Conservation (phyloP, 2,113 vertebrate genomes). For the Arenaria interpres region DNA sequence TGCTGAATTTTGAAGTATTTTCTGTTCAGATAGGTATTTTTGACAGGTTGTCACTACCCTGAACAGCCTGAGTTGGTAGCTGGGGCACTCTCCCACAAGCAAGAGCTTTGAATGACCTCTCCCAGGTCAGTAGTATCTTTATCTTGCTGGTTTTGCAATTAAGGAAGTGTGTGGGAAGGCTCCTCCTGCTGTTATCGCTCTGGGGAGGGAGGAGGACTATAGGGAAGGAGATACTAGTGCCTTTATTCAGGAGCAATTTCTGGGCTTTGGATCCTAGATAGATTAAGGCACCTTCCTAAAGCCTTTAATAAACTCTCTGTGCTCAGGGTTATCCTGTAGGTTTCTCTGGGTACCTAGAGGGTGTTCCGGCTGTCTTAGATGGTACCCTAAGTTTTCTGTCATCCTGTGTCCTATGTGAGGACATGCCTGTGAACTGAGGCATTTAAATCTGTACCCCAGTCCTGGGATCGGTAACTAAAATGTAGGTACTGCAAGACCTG, state of each 20-base stretch:
- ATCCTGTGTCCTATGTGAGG: background rate
- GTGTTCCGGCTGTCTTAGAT: background rate
- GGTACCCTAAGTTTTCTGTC: background rate
- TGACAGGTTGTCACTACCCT: background rate
- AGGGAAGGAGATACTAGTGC: background rate
- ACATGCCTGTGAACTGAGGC: background rate
- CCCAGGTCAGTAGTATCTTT: background rate
- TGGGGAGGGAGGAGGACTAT: background rate
- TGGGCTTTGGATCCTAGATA: background rate
- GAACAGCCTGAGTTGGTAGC: background rate
- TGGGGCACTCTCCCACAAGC: background rate
- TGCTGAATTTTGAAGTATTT: background rate
- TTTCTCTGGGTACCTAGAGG: background rate
- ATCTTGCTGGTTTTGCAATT: background rate
- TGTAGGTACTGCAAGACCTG: background rate
- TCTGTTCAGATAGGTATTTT: background rate
- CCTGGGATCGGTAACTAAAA: background rate
- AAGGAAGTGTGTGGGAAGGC: background rate
- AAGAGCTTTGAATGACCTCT: background rate
- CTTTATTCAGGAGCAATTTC: background rate
- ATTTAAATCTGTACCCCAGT: background rate
- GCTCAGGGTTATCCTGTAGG: background rate
- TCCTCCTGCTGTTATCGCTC: background rate
- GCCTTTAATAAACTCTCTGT: background rate
- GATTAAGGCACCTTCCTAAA: background rate